Percentiles rank a stretch among this genome's conserved stretches.
Evolutionary conservation across 2,113 vertebrate species (phyloP).

Genomic region (Lasiurus borealis): DNA sequence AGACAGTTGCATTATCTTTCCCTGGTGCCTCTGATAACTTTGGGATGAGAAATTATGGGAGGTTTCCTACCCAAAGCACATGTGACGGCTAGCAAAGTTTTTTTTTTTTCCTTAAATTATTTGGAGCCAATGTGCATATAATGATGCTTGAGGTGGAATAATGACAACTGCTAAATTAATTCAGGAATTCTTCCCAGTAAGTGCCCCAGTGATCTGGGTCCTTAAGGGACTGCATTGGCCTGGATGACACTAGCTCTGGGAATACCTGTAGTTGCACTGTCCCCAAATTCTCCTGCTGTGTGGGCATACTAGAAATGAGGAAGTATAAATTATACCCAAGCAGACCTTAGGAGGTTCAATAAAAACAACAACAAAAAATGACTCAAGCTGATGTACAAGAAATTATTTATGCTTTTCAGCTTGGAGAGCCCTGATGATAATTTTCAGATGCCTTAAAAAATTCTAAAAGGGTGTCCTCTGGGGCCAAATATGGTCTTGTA

Average conservation of each 20-base stretch:
- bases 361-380: slow-evolving; percentile 3
- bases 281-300: not conserved
- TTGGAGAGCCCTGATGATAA: not conserved
- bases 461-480: slow-evolving; percentile 30
- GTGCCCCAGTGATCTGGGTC: not conserved
- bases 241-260: not conserved
- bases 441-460: slow-evolving; percentile 31
- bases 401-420: slow-evolving; percentile 14
- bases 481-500: slow-evolving; percentile 26
- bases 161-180: not conserved
- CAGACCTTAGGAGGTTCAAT: not conserved
- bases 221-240: not conserved
- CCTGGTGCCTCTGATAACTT: slow-evolving; percentile 41
- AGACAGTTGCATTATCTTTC: not conserved
- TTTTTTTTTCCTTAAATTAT: slow-evolving; percentile 33
- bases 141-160: not conserved
- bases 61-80: not conserved
- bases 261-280: not conserved
- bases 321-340: not conserved
- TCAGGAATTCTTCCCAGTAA: not conserved
- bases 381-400: not conserved
- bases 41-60: not conserved
- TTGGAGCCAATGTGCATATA: not conserved
- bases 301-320: not conserved
- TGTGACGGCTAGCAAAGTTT: not conserved